Base-by-base conservation (phyloP, 1,140 invertebrate genomes). In the Ditylenchus dipsaci region DNA sequence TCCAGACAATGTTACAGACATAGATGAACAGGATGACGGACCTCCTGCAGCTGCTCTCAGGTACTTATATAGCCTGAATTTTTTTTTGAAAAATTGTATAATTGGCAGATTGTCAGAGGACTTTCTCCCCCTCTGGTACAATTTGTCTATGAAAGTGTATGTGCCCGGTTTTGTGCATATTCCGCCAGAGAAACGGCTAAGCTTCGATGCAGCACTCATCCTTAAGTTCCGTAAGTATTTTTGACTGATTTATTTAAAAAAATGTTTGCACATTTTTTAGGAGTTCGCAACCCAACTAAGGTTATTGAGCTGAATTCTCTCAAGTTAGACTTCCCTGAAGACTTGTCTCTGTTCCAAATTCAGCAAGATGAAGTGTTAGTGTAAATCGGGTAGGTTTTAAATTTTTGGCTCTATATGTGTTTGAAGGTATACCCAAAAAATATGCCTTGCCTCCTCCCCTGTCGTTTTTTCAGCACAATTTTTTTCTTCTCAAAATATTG, bases 251-350 rank as follows among this genome's bases (percentile, higher is more conserved):
- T n/a, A n/a, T n/a, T n/a, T n/a, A n/a, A n/a, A n/a, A n/a, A n/a
- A n/a, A n/a, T n/a, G n/a, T n/a, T n/a, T n/a, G n/a, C n/a, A n/a
- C n/a, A 38, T 38, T 3, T 38, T 38, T 5, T 11, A 38, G 33
- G 33, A 5, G 73, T 72, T n/a, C 43, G 66, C 43, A 68, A 78
- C 8, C 38, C 47, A 1, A 77, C 76, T 7, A 68, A 61, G 17
- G 19, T 17, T 42, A 76, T 77, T 38, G 77, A 76, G 59, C 58
- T 77, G 43, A 77, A 77, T 58, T 47, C 76, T n/a, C n/a, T 78
- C 13, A 73, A 78, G 56, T 45, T 77, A 15, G 23, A 72, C 30
- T 76, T 77, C 42, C 27, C 27, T 26, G 62, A 38, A 47, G 62
- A 47, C n/a, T 43, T 26, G 38, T 21, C 49, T 26, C 49, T 21